Evolutionary conservation across 2,113 vertebrate species (phyloP), one percentile per base, ranked within the genome.

Genomic region (Lates calcarifer): DNA sequence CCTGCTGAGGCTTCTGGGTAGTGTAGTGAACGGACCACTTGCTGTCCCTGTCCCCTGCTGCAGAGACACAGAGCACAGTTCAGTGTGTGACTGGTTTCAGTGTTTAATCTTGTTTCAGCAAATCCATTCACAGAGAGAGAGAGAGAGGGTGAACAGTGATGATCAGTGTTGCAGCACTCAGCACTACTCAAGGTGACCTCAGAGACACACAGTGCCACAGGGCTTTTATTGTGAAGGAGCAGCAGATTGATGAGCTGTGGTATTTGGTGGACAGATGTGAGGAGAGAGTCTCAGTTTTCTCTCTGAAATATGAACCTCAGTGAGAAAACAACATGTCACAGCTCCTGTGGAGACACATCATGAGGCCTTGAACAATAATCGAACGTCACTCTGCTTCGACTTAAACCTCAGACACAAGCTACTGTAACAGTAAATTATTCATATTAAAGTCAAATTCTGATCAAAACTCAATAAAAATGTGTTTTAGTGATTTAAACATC

Each of bases 1-100:
- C 79, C 37, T 89, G 91, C 77, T 86, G 90, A 39, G 91, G 76
- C 77, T 92, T 92, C 80, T 93, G 92, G 91, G 92, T 77, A 71
- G 61, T 89, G 89, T 92, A 93, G 85, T 90, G 90, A 41, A 93
- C 89, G 0, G 91, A 90, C 92, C 92, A 93, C 80, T 63, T 91
- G 0, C 60, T 84, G 87, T 93, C 93, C 9, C 82, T 6, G 3
- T 91, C 89, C 29, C 76, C 85, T 56, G 83, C 84, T 79, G 88
- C 58, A 84, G 49, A 89, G 22, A 71, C 5, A 70, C 11, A 74
- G 11, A 77, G 18, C 28, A 18, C 28, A 20, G 51, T 0, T 39
- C 12, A 64, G 43, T 5, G 31, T 51, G 63, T 31, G 74, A n/a
- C 31, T 17, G 55, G 39, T 69, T 69, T 77, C 31, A 55, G 72